Evolutionary conservation across 1,140 invertebrate genomes (phyloP).

Genomic region (Araneus ventricosus): DNA sequence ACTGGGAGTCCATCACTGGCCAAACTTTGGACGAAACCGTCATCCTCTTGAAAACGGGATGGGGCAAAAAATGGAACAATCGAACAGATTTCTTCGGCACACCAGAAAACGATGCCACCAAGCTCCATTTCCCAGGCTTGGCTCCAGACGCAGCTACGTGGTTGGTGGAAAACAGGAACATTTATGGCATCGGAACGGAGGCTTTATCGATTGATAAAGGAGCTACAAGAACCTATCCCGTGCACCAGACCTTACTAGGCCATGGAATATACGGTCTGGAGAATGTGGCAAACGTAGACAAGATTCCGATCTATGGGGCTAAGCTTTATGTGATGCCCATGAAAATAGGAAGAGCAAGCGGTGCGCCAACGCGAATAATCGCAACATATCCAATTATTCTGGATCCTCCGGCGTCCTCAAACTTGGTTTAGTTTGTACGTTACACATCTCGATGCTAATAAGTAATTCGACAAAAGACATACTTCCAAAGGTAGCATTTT

Average conservation of each 20-base stretch:
- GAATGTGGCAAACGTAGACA: conserved; percentile 76
- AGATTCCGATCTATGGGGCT: conserved; percentile 75
- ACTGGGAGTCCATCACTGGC: conserved; percentile 76
- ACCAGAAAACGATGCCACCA: conserved; percentile 48
- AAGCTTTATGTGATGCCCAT: conserved; percentile 76
- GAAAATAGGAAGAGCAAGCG: conserved; percentile 77
- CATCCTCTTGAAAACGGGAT: conserved; percentile 83
- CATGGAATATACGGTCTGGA: conserved; percentile 64
- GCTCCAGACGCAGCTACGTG: conserved; percentile 83
- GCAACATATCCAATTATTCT: conserved; percentile 61
- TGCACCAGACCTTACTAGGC: conserved; percentile 10
- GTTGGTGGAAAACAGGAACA: conserved; percentile 82
- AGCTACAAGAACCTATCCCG: conserved; percentile 80
- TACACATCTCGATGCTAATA: too few species aligned
- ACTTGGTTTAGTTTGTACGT: neutral
- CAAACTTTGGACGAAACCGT: conserved; percentile 78
- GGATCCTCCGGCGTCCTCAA: neutral
- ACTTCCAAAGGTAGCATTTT: too few species aligned
- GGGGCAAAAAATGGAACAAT: conserved; percentile 79
- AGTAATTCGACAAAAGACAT: too few species aligned
- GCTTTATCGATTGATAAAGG: conserved; percentile 83
- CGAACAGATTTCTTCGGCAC: conserved; percentile 76
- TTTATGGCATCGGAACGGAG: conserved; percentile 85
- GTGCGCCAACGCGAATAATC: conserved; percentile 76
- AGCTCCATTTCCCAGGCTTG: conserved; percentile 80